phyloP scores from a whole-genome alignment of 2,113 vertebrate genomes.

The Sphaerodactylus townsendi region DNA sequence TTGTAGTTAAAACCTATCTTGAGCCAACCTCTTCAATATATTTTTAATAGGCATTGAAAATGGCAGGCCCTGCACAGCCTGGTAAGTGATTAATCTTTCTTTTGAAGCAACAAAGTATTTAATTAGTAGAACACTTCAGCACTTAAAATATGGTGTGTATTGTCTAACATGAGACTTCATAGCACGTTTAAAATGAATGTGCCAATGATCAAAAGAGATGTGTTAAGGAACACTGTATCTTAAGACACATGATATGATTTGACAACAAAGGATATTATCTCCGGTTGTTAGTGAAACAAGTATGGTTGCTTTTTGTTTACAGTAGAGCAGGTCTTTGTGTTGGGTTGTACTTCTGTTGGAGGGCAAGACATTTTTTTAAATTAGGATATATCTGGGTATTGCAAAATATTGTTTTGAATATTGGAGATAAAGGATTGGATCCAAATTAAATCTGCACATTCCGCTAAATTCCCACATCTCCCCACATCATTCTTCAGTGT shows the following conservation, averaged over 20 bases:
- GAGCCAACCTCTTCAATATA: not conserved
- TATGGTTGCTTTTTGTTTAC: not conserved
- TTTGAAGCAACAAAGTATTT: not conserved
- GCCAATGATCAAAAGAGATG: not conserved
- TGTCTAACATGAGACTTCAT: too few relatives aligned
- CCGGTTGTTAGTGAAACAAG: not conserved
- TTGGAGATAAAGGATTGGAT: not conserved
- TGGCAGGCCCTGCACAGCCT: conserved; percentile 63
- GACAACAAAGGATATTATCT: not conserved
- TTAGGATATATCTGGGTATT: not conserved
- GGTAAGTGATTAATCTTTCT: conserved; percentile 68
- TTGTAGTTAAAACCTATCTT: not conserved
- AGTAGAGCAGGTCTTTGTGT: not conserved
- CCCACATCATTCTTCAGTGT: too few relatives aligned
- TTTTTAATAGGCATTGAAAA: conserved; percentile 69
- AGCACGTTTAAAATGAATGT: not conserved
- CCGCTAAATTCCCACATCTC: too few relatives aligned
- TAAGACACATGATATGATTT: not conserved
- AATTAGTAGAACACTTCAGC: not conserved
- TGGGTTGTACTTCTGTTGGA: not conserved
- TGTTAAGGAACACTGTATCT: not conserved
- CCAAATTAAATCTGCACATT: too few relatives aligned
- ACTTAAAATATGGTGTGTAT: not conserved
- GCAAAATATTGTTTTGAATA: not conserved
- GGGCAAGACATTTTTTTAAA: not conserved